phyloP scores from a whole-genome alignment of 2,888 invertebrate genomes.

The Laothoe populi region DNA sequence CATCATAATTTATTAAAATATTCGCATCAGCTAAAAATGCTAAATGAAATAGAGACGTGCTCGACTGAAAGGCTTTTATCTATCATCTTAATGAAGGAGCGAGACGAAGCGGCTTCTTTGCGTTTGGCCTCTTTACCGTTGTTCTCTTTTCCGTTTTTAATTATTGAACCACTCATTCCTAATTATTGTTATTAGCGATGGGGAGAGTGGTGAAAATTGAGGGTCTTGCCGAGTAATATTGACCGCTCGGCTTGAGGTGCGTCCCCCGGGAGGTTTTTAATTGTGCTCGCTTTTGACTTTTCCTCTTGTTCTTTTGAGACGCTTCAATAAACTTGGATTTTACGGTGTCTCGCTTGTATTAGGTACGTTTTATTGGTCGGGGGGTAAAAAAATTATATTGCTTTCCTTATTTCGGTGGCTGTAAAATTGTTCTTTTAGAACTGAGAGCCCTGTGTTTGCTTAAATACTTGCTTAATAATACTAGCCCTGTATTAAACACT shows the following conservation, averaged over 20 bases:
- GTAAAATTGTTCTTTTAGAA: slow-evolving; percentile 12
- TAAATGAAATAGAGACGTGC: slow-evolving; percentile 68
- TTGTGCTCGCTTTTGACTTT: slow-evolving; percentile 81
- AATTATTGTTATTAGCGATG: slow-evolving; percentile 85
- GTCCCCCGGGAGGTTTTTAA: slow-evolving; percentile 78
- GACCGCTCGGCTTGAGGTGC: slow-evolving; percentile 77
- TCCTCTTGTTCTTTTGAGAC: slow-evolving; percentile 79
- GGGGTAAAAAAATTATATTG: slow-evolving; percentile 51
- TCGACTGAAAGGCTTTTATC: slow-evolving; percentile 44
- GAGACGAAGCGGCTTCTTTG: slow-evolving; percentile 60
- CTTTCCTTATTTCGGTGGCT: slow-evolving; percentile 30
- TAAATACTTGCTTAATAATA: no score
- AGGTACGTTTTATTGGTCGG: slow-evolving; percentile 63
- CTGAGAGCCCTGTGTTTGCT: background rate
- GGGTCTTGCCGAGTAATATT: slow-evolving; percentile 80
- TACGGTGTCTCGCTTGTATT: slow-evolving; percentile 71
- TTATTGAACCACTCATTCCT: slow-evolving; percentile 86
- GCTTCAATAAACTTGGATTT: slow-evolving; percentile 80
- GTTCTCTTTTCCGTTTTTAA: slow-evolving; percentile 85
- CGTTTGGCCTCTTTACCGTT: slow-evolving; percentile 73
- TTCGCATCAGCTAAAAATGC: slow-evolving; percentile 56
- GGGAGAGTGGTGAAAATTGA: slow-evolving; percentile 84
- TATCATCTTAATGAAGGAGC: slow-evolving; percentile 46
- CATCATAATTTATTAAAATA: slow-evolving; percentile 51
- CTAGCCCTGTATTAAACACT: no score